Conservation (phyloP, 2,888 invertebrate genomes). For the Cantharis nigra region DNA sequence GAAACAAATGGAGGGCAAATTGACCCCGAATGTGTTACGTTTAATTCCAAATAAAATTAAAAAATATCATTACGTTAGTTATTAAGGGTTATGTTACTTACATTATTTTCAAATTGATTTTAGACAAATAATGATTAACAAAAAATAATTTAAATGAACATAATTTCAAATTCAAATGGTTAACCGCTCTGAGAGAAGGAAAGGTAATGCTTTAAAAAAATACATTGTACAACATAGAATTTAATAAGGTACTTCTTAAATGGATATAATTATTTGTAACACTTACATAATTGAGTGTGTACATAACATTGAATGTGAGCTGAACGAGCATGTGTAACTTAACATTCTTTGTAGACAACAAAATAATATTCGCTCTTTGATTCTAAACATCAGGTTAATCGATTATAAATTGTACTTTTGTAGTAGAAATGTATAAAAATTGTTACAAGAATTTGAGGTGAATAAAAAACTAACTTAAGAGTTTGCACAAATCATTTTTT, state of each 20-base stretch:
- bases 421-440: background rate
- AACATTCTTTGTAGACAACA: background rate
- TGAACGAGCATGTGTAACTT: slow-evolving; percentile 24
- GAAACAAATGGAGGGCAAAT: too few relatives aligned
- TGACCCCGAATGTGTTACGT: too few relatives aligned
- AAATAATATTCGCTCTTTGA: background rate
- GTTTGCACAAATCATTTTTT: background rate
- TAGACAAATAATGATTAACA: too few relatives aligned
- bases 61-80: too few relatives aligned
- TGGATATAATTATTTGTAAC: slow-evolving; percentile 20
- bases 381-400: background rate
- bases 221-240: slow-evolving; percentile 19
- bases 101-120: too few relatives aligned
- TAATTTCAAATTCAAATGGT: too few relatives aligned
- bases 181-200: too few relatives aligned
- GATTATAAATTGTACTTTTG: background rate
- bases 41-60: too few relatives aligned
- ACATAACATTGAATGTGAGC: slow-evolving; percentile 25
- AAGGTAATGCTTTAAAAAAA: background rate
- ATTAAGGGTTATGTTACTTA: too few relatives aligned
- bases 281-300: slow-evolving; percentile 28
- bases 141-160: too few relatives aligned
- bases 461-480: background rate
- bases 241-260: slow-evolving; percentile 18
- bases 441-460: background rate